A percentile compares a stretch with the other conserved stretches of the same genome.
Evolutionary conservation across 2,113 vertebrate species (phyloP).

Genomic region (Scomber colias): DNA sequence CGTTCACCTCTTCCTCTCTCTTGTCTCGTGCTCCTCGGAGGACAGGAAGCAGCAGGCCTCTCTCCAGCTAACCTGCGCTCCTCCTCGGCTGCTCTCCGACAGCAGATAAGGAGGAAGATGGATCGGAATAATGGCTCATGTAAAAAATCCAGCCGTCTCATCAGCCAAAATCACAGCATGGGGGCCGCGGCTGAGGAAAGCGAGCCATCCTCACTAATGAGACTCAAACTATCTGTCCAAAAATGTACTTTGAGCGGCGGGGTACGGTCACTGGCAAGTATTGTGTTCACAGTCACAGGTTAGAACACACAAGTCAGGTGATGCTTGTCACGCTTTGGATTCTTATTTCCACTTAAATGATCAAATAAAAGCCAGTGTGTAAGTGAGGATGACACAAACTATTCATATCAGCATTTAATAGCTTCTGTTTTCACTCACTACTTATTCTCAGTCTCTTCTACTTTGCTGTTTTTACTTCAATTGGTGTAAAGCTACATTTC

Average conservation of each 20-base stretch:
- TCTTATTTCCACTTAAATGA: too few species aligned
- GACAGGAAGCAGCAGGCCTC: conserved; percentile 58
- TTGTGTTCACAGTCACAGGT: conserved; percentile 5
- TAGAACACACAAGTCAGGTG: background rate
- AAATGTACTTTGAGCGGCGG: conserved; percentile 26
- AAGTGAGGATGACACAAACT: too few species aligned
- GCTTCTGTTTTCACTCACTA: too few species aligned
- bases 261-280: background rate
- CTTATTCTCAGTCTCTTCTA: too few species aligned
- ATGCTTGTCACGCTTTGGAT: too few species aligned
- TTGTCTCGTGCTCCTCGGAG: conserved; percentile 30
- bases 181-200: conserved; percentile 44
- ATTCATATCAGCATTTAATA: too few species aligned
- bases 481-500: too few species aligned
- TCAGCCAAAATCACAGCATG: conserved; percentile 67
- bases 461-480: too few species aligned
- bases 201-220: conserved; percentile 69
- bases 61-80: conserved; percentile 55
- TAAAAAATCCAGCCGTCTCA: conserved; percentile 54
- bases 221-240: conserved; percentile 52
- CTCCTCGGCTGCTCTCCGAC: conserved; percentile 50
- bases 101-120: conserved; percentile 65
- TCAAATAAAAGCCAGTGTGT: too few species aligned
- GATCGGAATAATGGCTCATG: conserved; percentile 64
- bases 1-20: conserved; percentile 1